Conservation (phyloP, 2,888 invertebrate species). For the Drosophila affinis region DNA sequence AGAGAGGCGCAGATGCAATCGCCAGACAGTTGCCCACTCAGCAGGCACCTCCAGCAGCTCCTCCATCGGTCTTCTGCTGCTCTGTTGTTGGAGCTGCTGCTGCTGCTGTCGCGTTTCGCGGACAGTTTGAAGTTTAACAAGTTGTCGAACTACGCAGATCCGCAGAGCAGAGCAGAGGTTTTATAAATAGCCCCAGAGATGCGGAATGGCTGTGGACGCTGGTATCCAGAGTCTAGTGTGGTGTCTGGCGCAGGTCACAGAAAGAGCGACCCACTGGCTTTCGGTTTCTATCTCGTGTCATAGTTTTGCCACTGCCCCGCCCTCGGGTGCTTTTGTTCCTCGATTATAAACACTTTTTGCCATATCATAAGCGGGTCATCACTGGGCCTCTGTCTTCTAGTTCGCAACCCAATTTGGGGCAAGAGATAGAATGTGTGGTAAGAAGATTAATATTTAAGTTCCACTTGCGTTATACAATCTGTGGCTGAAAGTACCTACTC, state of each 20-base stretch:
- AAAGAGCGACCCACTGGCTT: slow-evolving; percentile 1
- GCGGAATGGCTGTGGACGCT: slow-evolving; percentile 8
- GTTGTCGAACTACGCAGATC: slow-evolving; percentile 66
- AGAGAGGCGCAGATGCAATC: slow-evolving; percentile 59
- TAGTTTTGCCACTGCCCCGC: slow-evolving; percentile 15
- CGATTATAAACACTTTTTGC: slow-evolving; percentile 6
- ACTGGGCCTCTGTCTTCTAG: neutral
- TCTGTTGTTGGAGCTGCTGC: slow-evolving; percentile 49
- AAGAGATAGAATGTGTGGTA: neutral
- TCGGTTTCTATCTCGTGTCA: slow-evolving; percentile 17
- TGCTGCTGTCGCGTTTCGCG: slow-evolving; percentile 76
- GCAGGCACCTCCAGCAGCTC: slow-evolving; percentile 20
- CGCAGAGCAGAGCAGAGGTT: slow-evolving; percentile 7
- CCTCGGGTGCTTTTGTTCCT: slow-evolving; percentile 29
- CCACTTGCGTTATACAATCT: neutral
- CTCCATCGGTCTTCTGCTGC: neutral
- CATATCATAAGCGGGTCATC: slow-evolving; percentile 65
- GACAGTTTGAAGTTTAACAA: slow-evolving; percentile 81
- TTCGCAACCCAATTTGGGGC: neutral
- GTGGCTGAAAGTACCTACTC: neutral
- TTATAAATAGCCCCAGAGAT: slow-evolving; percentile 52
- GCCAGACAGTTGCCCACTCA: slow-evolving; percentile 65
- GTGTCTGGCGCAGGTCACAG: neutral
- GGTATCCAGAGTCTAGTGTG: slow-evolving; percentile 8
- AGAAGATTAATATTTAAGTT: neutral